phyloP scores from a whole-genome alignment of 2,113 vertebrate species.

The Limnothrissa miodon region DNA sequence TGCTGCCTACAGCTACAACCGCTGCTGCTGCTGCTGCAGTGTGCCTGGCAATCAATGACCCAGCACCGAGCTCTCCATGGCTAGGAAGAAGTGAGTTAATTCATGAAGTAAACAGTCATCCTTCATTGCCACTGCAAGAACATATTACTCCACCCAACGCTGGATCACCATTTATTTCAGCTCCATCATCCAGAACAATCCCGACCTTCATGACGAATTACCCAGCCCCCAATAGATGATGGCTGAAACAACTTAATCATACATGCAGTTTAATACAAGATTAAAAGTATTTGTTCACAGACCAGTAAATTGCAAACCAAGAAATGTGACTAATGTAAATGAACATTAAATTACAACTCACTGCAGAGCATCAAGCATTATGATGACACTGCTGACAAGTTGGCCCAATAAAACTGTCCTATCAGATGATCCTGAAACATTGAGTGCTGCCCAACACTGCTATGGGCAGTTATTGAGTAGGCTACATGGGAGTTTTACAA shows the following conservation, averaged over 20 bases:
- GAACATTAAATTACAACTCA: background rate
- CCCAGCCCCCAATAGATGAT: background rate
- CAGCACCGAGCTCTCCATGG: background rate
- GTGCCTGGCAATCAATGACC: background rate
- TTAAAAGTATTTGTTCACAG: background rate
- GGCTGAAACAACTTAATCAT: background rate
- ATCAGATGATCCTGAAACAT: background rate
- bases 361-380: background rate
- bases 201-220: background rate
- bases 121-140: constrained; percentile 1
- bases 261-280: background rate
- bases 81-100: background rate
- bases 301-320: background rate
- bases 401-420: background rate
- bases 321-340: background rate
- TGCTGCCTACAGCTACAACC: background rate
- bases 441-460: background rate
- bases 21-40: background rate
- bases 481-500: background rate
- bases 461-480: background rate
- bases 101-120: constrained; percentile 18
- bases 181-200: background rate
- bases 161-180: background rate
- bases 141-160: background rate
- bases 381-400: background rate